Conservation (phyloP, 1,140 invertebrate genomes). For the Wasmannia auropunctata region DNA sequence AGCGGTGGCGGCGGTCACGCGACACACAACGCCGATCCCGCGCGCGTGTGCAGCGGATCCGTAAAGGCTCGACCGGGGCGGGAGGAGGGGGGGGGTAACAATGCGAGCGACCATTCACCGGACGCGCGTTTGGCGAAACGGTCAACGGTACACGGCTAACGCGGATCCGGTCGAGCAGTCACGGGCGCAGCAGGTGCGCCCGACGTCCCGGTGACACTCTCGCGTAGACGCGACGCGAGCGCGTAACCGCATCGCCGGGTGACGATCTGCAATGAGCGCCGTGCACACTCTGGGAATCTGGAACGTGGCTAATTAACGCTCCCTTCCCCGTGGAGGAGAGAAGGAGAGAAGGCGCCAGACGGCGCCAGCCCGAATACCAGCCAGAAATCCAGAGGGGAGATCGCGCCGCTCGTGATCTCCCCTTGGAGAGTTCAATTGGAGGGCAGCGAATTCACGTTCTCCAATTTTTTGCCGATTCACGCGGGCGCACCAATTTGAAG, state of each 20-base stretch:
- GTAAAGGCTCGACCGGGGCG: too few relatives aligned
- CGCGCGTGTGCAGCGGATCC: not conserved
- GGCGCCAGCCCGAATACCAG: conserved; percentile 60
- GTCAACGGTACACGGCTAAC: conserved; percentile 35
- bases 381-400: not conserved
- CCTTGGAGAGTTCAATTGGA: conserved; percentile 28
- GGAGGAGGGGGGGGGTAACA: conserved; percentile 34
- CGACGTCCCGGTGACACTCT: not conserved
- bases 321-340: not conserved
- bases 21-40: conserved; percentile 31
- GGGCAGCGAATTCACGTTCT: not conserved
- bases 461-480: not conserved
- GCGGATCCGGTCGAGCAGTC: not conserved
- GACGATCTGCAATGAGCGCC: not conserved
- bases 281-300: conserved; percentile 45
- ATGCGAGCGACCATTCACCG: conserved; percentile 45
- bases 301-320: conserved; percentile 70
- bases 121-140: conserved; percentile 15
- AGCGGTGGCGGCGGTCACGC: not conserved
- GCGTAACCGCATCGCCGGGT: not conserved
- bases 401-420: not conserved
- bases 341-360: conserved; percentile 50
- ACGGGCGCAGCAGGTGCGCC: conserved; percentile 1
- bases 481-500: not conserved
- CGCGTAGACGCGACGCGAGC: conserved; percentile 11